Evolutionary conservation across 2,797 vertebrate species (phyloP).

Genomic region (Schizopygopsis malacanthus): DNA sequence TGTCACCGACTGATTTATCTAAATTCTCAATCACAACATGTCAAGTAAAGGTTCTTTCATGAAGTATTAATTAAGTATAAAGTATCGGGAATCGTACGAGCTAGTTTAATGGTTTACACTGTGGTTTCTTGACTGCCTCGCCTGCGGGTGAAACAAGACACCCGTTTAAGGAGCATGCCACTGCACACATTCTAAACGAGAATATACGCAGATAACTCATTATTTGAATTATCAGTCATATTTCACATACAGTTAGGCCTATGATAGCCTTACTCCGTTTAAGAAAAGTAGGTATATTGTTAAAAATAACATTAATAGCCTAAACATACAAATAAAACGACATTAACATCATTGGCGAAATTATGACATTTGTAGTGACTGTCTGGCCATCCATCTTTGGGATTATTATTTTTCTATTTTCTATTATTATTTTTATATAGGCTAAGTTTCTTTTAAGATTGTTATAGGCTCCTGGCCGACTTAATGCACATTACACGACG

Average conservation of each 20-base stretch:
- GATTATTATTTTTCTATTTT: not conserved
- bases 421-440: not conserved
- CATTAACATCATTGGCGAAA: not conserved
- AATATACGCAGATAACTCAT: not conserved
- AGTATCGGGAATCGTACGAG: slow-evolving; percentile 1
- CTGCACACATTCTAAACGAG: slow-evolving; percentile 1
- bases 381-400: not conserved
- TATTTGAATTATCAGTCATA: not conserved
- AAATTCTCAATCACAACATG: slow-evolving; percentile 34
- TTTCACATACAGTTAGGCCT: not conserved
- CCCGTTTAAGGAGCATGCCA: slow-evolving; percentile 49
- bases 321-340: not conserved
- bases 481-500: not conserved
- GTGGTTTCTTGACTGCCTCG: slow-evolving; percentile 76
- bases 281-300: not conserved
- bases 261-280: not conserved
- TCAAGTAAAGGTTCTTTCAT: slow-evolving; percentile 18
- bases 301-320: not conserved
- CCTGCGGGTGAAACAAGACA: slow-evolving; percentile 80
- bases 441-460: not conserved
- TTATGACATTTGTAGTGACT: not conserved
- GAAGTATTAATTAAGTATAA: slow-evolving; percentile 22
- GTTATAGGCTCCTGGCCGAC: not conserved
- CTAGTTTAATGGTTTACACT: slow-evolving; percentile 70
- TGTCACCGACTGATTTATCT: not conserved